phyloP scores from a whole-genome alignment of 2,888 invertebrate species.

The Chironomus tentans region DNA sequence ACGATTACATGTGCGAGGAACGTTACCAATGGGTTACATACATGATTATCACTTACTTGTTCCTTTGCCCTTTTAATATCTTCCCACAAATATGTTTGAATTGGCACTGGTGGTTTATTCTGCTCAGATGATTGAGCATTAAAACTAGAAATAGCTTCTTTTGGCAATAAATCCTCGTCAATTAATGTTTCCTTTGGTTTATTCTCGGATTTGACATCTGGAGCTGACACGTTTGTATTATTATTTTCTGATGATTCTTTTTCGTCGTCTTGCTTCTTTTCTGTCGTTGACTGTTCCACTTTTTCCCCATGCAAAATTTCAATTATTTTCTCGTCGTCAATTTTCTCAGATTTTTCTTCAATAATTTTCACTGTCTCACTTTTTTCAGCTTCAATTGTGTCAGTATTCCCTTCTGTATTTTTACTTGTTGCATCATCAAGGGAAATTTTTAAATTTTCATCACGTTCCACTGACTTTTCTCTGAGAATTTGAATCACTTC shows the following conservation, averaged over 20 bases:
- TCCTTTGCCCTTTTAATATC: conserved; percentile 60
- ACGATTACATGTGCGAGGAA: neutral
- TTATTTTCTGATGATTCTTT: conserved; percentile 30
- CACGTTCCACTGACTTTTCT: neutral
- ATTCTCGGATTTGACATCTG: conserved; percentile 35
- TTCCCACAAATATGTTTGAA: conserved; percentile 75
- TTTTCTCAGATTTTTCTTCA: neutral
- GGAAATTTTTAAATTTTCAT: neutral
- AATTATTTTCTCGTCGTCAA: conserved; percentile 30
- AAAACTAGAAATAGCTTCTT: conserved; percentile 32
- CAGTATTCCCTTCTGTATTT: neutral
- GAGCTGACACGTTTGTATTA: no score
- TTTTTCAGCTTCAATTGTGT: neutral
- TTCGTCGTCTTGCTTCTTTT: conserved; percentile 16
- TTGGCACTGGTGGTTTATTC: conserved; percentile 53
- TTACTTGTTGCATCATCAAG: neutral
- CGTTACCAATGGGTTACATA: conserved; percentile 11
- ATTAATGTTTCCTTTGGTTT: conserved; percentile 30
- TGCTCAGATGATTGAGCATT: neutral
- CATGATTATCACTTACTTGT: conserved; percentile 37
- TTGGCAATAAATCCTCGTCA: conserved; percentile 36
- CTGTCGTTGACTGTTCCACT: conserved; percentile 36
- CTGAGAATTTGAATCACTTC: conserved; percentile 12
- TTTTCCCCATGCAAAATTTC: conserved; percentile 37
- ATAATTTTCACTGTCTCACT: neutral